These are phyloP conservation scores for Drosophila subsilvestris DNA, from an alignment of 2,888 invertebrate genomes.

Conservation along the genomic window DNA sequence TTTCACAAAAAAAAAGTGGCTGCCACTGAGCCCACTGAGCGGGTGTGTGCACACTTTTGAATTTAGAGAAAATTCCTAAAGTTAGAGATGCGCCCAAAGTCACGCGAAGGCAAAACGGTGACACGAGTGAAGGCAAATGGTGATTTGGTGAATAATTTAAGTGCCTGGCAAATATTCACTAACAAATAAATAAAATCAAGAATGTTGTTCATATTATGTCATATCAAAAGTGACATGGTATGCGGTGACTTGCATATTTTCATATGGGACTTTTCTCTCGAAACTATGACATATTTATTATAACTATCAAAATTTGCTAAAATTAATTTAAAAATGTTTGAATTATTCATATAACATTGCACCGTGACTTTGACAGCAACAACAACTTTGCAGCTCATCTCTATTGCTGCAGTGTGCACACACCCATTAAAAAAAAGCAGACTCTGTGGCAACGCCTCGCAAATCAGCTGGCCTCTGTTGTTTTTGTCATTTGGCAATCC, in stretches of 20 bases:
- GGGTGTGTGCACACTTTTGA: slow-evolving; percentile 31
- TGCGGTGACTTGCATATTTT: too few species aligned
- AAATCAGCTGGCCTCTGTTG: neutral
- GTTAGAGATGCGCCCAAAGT: slow-evolving; percentile 1
- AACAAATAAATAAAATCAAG: too few species aligned
- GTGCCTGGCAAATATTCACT: too few species aligned
- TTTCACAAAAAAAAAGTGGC: slow-evolving; percentile 37
- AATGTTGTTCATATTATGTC: too few species aligned
- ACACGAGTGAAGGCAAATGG: neutral
- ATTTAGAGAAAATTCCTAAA: neutral
- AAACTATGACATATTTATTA: too few species aligned
- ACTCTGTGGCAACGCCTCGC: neutral
- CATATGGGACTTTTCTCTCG: too few species aligned
- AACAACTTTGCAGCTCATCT: neutral
- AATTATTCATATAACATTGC: neutral
- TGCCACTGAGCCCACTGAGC: slow-evolving; percentile 7
- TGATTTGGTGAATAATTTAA: too few species aligned
- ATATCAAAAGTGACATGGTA: too few species aligned
- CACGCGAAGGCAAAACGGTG: neutral
- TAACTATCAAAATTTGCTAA: neutral
- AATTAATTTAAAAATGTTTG: neutral
- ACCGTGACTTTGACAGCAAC: neutral
- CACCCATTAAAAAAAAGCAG: neutral
- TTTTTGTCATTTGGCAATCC: slow-evolving; percentile 22
- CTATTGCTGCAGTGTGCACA: slow-evolving; percentile 8